Evolutionary conservation across 2,113 vertebrate species (phyloP), one percentile per base, ranked within the genome.

Genomic region (Australoheros scitulus): DNA sequence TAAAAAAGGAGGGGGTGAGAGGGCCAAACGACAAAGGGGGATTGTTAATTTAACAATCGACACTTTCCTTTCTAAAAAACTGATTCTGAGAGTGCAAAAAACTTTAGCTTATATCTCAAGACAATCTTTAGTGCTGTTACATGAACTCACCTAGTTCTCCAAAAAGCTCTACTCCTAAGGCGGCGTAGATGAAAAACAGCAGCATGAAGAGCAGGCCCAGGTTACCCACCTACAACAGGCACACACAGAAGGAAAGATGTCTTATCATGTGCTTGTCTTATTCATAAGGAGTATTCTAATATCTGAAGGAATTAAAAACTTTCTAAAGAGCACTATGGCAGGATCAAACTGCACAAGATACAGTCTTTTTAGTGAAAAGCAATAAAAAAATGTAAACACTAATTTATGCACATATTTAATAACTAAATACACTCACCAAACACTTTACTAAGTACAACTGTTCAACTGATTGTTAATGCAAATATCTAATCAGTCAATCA

Each of bases 101-200:
- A 32, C 36, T 55, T 52, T 32, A 80, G 79, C 50, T 84, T 64
- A 59, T 64, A 81, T 90, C 72, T 70, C 68, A 10, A 84, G 76
- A 90, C 88, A 85, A 89, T 92, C 83, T 92, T 57, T 20, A 81
- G 60, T 32, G 32, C 61, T 29, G 17, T 24, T 29, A 47, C 29
- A 22, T 52, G 24, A 74, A 93, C 98, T 96, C 93, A 99, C 98
- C 96, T 81, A 99, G 95, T 96, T 99, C 98, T 91, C 98, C 98
- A 59, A 99, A 99, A 75, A 99, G 97, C 92, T 99, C 98, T 88
- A 99, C 98, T 77, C 98, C 98, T 92, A 99, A 95, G 76, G 98
- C 98, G 14, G 98, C 98, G 0, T 99, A 99, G 96, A 99, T 99
- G 95, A 99, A 99, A 96, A 99, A 99, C 24, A 99, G 98, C 83